These are phyloP conservation scores for Tineola bisselliella DNA, from an alignment of 2,888 invertebrate species.

Conservation along the genomic window DNA sequence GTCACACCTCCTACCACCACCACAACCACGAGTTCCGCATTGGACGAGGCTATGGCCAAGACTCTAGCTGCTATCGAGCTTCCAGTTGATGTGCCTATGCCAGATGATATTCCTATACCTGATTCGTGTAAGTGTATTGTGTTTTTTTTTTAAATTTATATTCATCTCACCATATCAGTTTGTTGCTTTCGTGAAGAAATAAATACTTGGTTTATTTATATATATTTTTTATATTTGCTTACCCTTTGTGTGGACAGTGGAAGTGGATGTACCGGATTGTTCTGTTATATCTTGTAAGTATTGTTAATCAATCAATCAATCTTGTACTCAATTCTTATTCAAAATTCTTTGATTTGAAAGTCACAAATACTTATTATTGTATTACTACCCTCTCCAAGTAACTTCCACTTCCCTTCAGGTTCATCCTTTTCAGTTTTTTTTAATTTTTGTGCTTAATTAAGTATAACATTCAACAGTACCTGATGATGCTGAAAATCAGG, in stretches of 20 bases:
- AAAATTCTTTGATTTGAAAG: too few species aligned
- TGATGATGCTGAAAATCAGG: background rate
- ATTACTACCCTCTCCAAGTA: too few species aligned
- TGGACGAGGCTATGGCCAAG: conserved; percentile 95
- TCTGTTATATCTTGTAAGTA: background rate
- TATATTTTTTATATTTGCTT: too few species aligned
- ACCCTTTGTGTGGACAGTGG: background rate
- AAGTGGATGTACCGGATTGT: background rate
- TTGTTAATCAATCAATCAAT: too few species aligned
- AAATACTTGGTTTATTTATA: too few species aligned
- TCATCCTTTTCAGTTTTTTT: too few species aligned
- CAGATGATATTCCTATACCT: conserved; percentile 62
- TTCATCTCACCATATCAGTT: too few species aligned
- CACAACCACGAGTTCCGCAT: conserved; percentile 67
- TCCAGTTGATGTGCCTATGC: conserved; percentile 74
- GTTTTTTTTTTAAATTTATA: too few species aligned
- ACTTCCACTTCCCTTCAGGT: too few species aligned
- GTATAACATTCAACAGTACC: background rate
- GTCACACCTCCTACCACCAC: conserved; percentile 40
- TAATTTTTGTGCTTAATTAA: background rate
- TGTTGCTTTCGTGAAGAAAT: too few species aligned
- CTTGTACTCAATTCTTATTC: too few species aligned
- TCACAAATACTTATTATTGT: too few species aligned
- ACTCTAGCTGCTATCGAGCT: conserved; percentile 89
- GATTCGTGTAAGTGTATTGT: conserved; percentile 53